These are phyloP conservation scores for Phalacrocorax pelagicus DNA, from an alignment of 2,113 vertebrate species.

Conservation along the genomic window DNA sequence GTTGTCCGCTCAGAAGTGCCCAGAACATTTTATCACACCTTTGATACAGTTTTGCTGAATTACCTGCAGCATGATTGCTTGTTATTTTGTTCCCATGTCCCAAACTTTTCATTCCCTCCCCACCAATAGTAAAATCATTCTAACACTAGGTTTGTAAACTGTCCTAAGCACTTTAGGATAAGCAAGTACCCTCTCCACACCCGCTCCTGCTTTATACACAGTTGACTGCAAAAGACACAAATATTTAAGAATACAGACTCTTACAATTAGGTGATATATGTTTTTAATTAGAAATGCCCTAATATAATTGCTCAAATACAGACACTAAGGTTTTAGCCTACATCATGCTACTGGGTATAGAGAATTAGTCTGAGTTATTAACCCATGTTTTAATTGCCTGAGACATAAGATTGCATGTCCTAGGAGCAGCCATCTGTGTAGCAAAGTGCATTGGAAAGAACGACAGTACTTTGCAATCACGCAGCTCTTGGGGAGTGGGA, in stretches of 20 bases:
- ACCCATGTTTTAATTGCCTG: not conserved
- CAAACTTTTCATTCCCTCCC: not conserved
- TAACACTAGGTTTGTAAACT: not conserved
- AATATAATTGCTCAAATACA: not conserved
- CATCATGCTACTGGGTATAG: not conserved
- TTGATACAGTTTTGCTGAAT: not conserved
- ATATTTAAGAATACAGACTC: not conserved
- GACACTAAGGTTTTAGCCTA: not conserved
- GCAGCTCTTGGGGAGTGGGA: not conserved
- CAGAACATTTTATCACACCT: not conserved
- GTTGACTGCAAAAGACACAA: not conserved
- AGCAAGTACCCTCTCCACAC: not conserved
- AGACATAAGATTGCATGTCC: not conserved
- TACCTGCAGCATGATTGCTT: not conserved
- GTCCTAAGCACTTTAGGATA: not conserved
- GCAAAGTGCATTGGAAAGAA: not conserved
- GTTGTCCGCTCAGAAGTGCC: not conserved
- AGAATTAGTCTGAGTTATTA: not conserved
- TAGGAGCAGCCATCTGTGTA: not conserved
- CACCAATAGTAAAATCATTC: not conserved
- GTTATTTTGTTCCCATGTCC: not conserved
- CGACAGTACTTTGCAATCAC: not conserved
- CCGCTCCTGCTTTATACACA: not conserved
- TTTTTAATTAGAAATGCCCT: constrained; percentile 1
- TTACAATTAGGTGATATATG: not conserved